These are phyloP conservation scores for Sciurus niger DNA, from an alignment of 2,113 vertebrate species.

Conservation along the genomic window DNA sequence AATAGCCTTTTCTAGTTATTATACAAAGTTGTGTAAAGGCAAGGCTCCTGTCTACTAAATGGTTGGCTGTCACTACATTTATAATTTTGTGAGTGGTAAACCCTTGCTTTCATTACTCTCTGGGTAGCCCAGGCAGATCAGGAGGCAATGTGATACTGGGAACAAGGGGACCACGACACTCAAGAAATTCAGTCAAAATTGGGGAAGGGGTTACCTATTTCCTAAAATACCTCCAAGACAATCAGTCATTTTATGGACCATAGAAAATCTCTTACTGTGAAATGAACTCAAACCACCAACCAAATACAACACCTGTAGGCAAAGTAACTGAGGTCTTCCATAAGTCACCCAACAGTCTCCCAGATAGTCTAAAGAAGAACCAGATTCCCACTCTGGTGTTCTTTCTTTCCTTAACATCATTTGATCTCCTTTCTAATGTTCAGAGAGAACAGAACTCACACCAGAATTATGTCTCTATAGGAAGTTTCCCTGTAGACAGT, in stretches of 20 bases:
- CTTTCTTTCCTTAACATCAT: neutral
- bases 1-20: constrained; percentile 73
- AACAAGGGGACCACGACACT: constrained; percentile 4
- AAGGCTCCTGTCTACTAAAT: constrained; percentile 75
- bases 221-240: constrained; percentile 64
- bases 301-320: neutral
- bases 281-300: neutral
- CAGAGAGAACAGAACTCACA: constrained; percentile 12
- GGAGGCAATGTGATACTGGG: constrained; percentile 62
- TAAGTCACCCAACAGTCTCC: constrained; percentile 32
- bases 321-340: constrained; percentile 3
- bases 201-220: neutral
- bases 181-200: constrained; percentile 24
- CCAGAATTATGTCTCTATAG: neutral
- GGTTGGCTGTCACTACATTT: constrained; percentile 79
- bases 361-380: constrained; percentile 25
- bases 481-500: too few relatives aligned
- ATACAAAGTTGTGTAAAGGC: constrained; percentile 69
- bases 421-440: neutral
- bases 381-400: neutral
- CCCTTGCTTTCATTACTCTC: constrained; percentile 71
- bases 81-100: constrained; percentile 78
- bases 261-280: constrained; percentile 43
- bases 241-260: neutral
- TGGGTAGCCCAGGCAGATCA: constrained; percentile 55